phyloP scores from a whole-genome alignment of 2,797 vertebrate species.

The Scomberomorus guttatus region DNA sequence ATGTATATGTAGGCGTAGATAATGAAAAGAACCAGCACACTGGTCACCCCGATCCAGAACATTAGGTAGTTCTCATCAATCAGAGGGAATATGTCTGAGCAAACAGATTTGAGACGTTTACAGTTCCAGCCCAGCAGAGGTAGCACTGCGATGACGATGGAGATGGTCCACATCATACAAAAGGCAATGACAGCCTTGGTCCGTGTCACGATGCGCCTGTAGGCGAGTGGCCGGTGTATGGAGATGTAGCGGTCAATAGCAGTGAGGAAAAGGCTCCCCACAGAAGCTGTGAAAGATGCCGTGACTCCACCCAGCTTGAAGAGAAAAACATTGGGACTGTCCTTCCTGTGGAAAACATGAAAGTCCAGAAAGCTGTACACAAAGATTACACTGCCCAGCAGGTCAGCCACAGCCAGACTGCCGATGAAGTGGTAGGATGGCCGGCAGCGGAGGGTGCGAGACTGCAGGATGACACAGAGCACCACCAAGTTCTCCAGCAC shows the following conservation, averaged over 20 bases:
- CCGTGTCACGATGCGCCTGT: conserved; percentile 97
- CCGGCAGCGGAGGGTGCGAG: conserved; percentile 95
- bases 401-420: conserved; percentile 97
- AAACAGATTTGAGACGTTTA: conserved; percentile 95
- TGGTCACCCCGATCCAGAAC: conserved; percentile 99
- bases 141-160: conserved; percentile 96
- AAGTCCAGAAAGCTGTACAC: conserved; percentile 99
- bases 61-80: conserved; percentile 98
- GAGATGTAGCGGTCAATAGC: conserved; percentile 99
- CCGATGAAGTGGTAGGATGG: conserved; percentile 99
- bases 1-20: conserved; percentile 99
- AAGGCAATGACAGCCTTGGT: conserved; percentile 99
- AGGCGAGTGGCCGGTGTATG: conserved; percentile 96
- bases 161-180: conserved; percentile 99
- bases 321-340: conserved; percentile 96
- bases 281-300: conserved; percentile 97
- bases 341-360: conserved; percentile 98
- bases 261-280: conserved; percentile 98
- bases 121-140: conserved; percentile 99
- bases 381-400: conserved; percentile 98
- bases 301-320: conserved; percentile 99
- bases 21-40: conserved; percentile 95
- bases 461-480: conserved; percentile 96
- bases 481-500: conserved; percentile 98
- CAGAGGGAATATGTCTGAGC: conserved; percentile 98